Conservation (phyloP, 2,888 invertebrate species). For the Brachyopa scutellaris region DNA sequence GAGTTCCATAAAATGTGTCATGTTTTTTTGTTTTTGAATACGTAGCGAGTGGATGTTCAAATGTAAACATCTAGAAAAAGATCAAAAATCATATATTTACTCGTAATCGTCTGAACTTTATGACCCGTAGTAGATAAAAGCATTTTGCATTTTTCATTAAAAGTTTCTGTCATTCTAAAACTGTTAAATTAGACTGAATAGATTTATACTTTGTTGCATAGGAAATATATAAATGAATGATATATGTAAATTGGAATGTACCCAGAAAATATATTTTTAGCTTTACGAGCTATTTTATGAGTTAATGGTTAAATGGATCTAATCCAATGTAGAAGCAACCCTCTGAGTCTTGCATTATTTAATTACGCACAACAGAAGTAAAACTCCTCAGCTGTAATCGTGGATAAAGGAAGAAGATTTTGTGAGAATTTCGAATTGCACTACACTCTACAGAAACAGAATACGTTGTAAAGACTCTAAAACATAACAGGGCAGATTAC, state of each 20-base stretch:
- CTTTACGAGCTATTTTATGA: slow-evolving; percentile 3
- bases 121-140: slow-evolving; percentile 29
- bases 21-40: too few species aligned
- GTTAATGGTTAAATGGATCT: too few species aligned
- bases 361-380: too few species aligned
- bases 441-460: too few species aligned
- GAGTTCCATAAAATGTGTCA: not conserved
- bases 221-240: not conserved
- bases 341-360: too few species aligned
- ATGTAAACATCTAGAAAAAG: not conserved
- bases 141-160: not conserved
- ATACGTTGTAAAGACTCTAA: too few species aligned
- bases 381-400: too few species aligned
- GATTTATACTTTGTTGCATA: not conserved
- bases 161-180: not conserved
- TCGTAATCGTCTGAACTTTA: slow-evolving; percentile 40
- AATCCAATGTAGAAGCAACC: too few species aligned
- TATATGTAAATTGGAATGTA: not conserved
- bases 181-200: too few species aligned
- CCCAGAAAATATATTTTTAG: slow-evolving; percentile 15
- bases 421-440: too few species aligned
- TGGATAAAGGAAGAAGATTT: too few species aligned
- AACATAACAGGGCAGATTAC: too few species aligned
- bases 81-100: slow-evolving; percentile 9
- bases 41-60: not conserved